Percentiles rank a stretch among this genome's conserved stretches.
Evolutionary conservation across 2,888 invertebrate genomes (phyloP).

Genomic region (Dryococelus australis): DNA sequence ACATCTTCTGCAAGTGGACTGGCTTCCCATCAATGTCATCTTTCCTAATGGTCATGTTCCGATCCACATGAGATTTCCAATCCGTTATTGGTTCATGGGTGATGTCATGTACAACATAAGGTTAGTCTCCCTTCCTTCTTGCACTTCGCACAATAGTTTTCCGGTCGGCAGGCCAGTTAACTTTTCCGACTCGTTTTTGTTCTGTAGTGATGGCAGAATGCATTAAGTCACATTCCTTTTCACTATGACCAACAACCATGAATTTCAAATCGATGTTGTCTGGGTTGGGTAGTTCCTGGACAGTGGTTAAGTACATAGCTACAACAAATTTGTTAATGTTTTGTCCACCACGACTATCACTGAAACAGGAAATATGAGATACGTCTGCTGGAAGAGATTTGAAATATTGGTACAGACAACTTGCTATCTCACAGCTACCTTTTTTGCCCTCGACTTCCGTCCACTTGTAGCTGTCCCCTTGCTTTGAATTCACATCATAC

Average conservation of each 20-base stretch:
- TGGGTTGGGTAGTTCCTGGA: slow-evolving; percentile 19
- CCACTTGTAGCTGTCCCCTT: not conserved
- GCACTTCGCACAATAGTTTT: not conserved
- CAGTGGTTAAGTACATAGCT: not conserved
- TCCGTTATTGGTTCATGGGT: not conserved
- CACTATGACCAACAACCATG: not conserved
- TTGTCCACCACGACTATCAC: not conserved
- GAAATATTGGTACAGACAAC: not conserved
- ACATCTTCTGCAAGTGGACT: slow-evolving; percentile 23
- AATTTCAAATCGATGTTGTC: not conserved
- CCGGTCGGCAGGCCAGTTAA: not conserved
- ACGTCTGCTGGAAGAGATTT: not conserved
- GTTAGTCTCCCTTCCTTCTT: not conserved
- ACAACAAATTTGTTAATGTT: slow-evolving; percentile 4
- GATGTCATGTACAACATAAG: not conserved
- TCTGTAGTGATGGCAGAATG: slow-evolving; percentile 17
- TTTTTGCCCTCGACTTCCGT: not conserved
- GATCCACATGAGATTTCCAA: not conserved
- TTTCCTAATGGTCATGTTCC: not conserved
- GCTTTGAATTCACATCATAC: not conserved
- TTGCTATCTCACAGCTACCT: slow-evolving; percentile 11
- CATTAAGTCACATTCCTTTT: not conserved
- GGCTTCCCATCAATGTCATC: not conserved
- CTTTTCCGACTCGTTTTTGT: not conserved
- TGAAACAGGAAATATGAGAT: not conserved